These are phyloP conservation scores for Rhagonycha fulva DNA, from an alignment of 2,888 invertebrate species.

Conservation along the genomic window DNA sequence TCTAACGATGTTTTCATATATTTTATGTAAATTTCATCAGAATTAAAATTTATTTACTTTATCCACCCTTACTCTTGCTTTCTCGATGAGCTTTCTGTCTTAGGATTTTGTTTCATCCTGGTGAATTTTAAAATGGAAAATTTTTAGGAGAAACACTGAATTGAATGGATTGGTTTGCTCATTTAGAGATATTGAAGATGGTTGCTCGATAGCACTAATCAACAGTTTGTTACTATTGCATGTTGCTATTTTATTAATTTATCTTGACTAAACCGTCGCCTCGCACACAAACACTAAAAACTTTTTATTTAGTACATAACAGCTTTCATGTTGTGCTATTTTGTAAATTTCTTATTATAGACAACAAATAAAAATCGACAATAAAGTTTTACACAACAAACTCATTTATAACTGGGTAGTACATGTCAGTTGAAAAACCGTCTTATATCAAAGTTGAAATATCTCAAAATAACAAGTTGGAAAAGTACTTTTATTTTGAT, in stretches of 20 bases:
- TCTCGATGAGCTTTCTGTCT: neutral
- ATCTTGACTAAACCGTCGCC: too few species aligned
- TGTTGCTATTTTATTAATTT: neutral
- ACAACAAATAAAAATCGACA: neutral
- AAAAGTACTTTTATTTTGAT: constrained; percentile 4
- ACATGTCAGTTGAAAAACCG: neutral
- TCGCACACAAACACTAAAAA: neutral
- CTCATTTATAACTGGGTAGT: neutral
- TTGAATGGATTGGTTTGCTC: neutral
- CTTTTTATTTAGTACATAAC: neutral
- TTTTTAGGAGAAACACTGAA: neutral
- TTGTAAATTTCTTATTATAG: neutral
- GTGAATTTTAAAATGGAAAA: neutral
- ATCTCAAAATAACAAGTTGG: neutral
- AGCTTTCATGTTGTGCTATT: neutral
- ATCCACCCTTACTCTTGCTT: neutral
- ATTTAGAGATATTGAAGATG: neutral
- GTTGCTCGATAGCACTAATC: neutral
- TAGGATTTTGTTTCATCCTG: neutral
- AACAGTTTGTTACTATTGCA: neutral
- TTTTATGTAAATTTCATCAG: neutral
- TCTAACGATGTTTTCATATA: neutral
- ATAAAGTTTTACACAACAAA: neutral
- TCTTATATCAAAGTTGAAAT: neutral
- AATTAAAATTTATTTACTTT: neutral